A percentile compares a stretch with the other conserved stretches of the same genome.
Conservation (phyloP, 1,140 invertebrate species). For the Euglossa dilemma region DNA sequence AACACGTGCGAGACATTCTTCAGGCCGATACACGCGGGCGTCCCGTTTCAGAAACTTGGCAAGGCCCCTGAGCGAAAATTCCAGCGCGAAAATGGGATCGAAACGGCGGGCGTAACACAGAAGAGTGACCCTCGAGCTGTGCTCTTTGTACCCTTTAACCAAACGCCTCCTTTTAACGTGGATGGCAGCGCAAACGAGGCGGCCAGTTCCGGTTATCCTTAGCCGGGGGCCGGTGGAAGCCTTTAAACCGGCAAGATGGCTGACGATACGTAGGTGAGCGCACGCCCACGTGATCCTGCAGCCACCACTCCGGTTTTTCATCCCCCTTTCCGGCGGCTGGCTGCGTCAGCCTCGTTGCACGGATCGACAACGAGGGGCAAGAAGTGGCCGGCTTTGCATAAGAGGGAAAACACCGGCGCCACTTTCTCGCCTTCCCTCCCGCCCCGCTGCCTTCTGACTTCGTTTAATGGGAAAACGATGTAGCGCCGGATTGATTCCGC, state of each 20-base stretch:
- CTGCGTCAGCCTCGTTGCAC: conserved; percentile 18
- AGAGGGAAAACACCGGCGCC: conserved; percentile 56
- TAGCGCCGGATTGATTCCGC: conserved; percentile 15
- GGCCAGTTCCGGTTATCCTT: conserved; percentile 53
- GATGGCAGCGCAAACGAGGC: conserved; percentile 34
- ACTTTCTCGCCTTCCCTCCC: neutral
- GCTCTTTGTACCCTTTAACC: neutral
- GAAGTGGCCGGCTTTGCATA: conserved; percentile 62
- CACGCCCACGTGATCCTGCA: conserved; percentile 69
- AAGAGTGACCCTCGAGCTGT: neutral
- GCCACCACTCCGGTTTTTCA: conserved; percentile 65
- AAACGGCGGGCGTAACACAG: neutral
- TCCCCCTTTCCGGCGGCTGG: conserved; percentile 26
- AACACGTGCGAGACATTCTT: neutral
- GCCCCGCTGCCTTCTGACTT: neutral
- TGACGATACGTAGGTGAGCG: conserved; percentile 58
- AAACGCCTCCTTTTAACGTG: neutral
- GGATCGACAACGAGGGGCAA: conserved; percentile 48
- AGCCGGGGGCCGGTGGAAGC: conserved; percentile 22
- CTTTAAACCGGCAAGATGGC: conserved; percentile 64
- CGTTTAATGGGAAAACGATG: conserved; percentile 66
- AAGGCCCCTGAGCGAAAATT: neutral
- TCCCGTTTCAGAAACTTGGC: neutral
- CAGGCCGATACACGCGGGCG: neutral
- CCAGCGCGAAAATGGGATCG: neutral